A percentile compares a stretch with the other conserved stretches of the same genome.
phyloP scores from a whole-genome alignment of 1,140 invertebrate species.

The Fragariocoptes setiger region DNA sequence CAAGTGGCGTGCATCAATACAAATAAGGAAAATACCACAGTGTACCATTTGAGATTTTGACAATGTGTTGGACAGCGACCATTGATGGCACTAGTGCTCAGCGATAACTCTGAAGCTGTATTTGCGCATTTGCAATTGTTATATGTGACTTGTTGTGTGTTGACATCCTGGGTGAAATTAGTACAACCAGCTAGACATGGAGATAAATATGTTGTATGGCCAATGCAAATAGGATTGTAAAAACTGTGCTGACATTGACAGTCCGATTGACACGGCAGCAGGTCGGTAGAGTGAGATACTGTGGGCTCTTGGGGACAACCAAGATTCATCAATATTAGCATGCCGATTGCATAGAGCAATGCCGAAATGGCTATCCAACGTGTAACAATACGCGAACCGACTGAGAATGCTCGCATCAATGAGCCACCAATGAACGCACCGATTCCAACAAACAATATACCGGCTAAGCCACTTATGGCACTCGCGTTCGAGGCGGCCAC shows the following conservation, averaged over 20 bases:
- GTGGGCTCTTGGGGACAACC: constrained; percentile 48
- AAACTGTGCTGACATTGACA: constrained; percentile 38
- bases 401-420: constrained; percentile 45
- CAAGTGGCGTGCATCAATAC: constrained; percentile 68
- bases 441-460: constrained; percentile 63
- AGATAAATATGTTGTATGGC: constrained; percentile 47
- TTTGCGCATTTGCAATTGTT: constrained; percentile 26
- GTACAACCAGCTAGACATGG: constrained; percentile 56
- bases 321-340: constrained; percentile 55
- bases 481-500: constrained; percentile 55
- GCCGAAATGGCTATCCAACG: constrained; percentile 64
- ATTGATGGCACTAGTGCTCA: constrained; percentile 18
- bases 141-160: constrained; percentile 11
- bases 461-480: constrained; percentile 57
- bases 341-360: constrained; percentile 48
- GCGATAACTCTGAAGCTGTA: constrained; percentile 14
- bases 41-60: constrained; percentile 42
- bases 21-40: constrained; percentile 49
- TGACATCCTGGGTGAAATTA: constrained; percentile 17
- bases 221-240: constrained; percentile 50
- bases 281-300: constrained; percentile 4
- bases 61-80: constrained; percentile 47
- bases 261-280: constrained; percentile 9
- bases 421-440: constrained; percentile 56
- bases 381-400: constrained; percentile 47